A percentile compares a stretch with the other conserved stretches of the same genome.
These are phyloP conservation scores for Acarapis woodi DNA, from an alignment of 1,140 invertebrate species.

Conservation along the genomic window DNA sequence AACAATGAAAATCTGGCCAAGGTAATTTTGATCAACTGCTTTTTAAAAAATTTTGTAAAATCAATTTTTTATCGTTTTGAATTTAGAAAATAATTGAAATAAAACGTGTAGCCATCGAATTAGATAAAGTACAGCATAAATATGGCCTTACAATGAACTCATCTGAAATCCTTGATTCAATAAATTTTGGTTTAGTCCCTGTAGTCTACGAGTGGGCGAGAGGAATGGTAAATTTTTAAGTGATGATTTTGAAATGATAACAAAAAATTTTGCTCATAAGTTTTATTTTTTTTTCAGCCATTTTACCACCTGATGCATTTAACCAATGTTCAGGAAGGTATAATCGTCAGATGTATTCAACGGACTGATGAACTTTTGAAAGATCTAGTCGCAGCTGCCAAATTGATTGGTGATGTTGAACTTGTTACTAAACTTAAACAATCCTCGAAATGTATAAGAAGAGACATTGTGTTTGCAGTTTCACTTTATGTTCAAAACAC, in stretches of 20 bases:
- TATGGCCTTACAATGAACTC: conserved; percentile 23
- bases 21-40: not conserved
- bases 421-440: conserved; percentile 82
- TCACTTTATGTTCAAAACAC: conserved; percentile 62
- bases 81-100: conserved; percentile 21
- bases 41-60: conserved; percentile 1
- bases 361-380: conserved; percentile 69
- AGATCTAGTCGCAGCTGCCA: conserved; percentile 70
- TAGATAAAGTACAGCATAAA: conserved; percentile 24
- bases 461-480: conserved; percentile 93
- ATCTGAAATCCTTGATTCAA: conserved; percentile 26
- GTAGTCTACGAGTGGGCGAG: conserved; percentile 88
- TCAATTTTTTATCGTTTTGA: conserved; percentile 3
- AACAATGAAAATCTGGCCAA: conserved; percentile 9
- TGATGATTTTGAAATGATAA: conserved; percentile 3
- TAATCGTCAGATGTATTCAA: conserved; percentile 90
- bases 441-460: conserved; percentile 63
- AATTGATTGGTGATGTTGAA: conserved; percentile 66
- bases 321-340: conserved; percentile 80
- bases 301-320: conserved; percentile 74
- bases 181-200: conserved; percentile 68
- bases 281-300: conserved; percentile 28
- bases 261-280: no score
- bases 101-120: conserved; percentile 21
- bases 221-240: conserved; percentile 29